A percentile compares a stretch with the other conserved stretches of the same genome.
Evolutionary conservation across 2,113 vertebrate genomes (phyloP).

Genomic region (Hylia prasina): DNA sequence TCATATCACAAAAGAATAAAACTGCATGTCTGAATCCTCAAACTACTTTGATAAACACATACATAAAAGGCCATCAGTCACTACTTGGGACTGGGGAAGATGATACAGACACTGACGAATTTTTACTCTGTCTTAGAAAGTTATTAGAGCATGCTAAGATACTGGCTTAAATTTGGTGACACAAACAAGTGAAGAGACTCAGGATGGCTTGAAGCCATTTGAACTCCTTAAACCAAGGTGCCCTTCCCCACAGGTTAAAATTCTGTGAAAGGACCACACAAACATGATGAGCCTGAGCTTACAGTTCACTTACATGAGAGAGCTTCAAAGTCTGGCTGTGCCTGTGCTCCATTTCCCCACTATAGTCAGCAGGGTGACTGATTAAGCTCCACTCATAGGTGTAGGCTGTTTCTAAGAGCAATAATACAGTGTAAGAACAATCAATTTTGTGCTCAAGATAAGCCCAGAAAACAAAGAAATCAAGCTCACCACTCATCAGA

Average conservation of each 20-base stretch:
- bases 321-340: conserved; percentile 67
- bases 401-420: conserved; percentile 68
- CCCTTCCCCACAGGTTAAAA: background rate
- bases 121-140: background rate
- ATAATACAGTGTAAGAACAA: background rate
- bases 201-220: background rate
- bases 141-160: background rate
- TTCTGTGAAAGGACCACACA: background rate
- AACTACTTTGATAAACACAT: background rate
- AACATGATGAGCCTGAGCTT: background rate
- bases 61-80: background rate
- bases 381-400: conserved; percentile 78
- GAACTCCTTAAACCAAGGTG: background rate
- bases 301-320: conserved; percentile 69
- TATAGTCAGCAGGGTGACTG: conserved; percentile 69
- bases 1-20: background rate
- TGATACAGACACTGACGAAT: background rate
- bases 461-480: background rate
- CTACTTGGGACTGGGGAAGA: background rate
- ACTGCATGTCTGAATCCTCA: background rate
- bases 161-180: background rate
- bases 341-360: conserved; percentile 68
- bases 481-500: background rate
- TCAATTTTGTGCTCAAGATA: background rate
- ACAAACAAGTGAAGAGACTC: background rate